Evolutionary conservation across 1,140 invertebrate genomes (phyloP).

Genomic region (Drosophila jambulina): DNA sequence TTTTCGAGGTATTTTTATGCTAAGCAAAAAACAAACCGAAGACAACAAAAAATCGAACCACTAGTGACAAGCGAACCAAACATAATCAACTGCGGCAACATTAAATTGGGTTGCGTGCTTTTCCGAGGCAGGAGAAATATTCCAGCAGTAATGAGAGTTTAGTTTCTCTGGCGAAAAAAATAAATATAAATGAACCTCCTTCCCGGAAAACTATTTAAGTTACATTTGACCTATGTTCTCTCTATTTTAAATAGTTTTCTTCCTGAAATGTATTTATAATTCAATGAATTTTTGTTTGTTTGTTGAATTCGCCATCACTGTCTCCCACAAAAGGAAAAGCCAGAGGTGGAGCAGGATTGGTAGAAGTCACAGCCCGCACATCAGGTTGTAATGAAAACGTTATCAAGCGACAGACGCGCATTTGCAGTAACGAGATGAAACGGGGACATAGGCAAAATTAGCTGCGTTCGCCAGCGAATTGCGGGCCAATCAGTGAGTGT

Average conservation of each 20-base stretch:
- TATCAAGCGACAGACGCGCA: slow-evolving; percentile 66
- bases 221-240: not conserved
- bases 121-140: slow-evolving; percentile 33
- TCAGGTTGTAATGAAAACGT: slow-evolving; percentile 61
- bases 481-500: slow-evolving; percentile 65
- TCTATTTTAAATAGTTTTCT: not conserved
- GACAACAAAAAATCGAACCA: slow-evolving; percentile 48
- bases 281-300: not conserved
- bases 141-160: not conserved
- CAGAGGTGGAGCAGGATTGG: slow-evolving; percentile 11
- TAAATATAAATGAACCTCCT: not conserved
- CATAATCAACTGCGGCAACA: slow-evolving; percentile 70
- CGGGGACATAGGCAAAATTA: slow-evolving; percentile 58
- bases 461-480: slow-evolving; percentile 66
- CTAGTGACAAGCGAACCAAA: slow-evolving; percentile 67
- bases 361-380: slow-evolving; percentile 24
- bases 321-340: slow-evolving; percentile 2
- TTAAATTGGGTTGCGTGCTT: slow-evolving; percentile 73
- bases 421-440: slow-evolving; percentile 41
- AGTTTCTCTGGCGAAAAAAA: not conserved
- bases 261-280: not conserved
- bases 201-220: not conserved
- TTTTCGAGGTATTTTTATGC: slow-evolving; percentile 70
- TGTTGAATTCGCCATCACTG: slow-evolving; percentile 5
- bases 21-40: slow-evolving; percentile 51